Evolutionary conservation across 2,888 invertebrate genomes (phyloP), one percentile per base, ranked within the genome.

Genomic region (Itoplectis maculator): DNA sequence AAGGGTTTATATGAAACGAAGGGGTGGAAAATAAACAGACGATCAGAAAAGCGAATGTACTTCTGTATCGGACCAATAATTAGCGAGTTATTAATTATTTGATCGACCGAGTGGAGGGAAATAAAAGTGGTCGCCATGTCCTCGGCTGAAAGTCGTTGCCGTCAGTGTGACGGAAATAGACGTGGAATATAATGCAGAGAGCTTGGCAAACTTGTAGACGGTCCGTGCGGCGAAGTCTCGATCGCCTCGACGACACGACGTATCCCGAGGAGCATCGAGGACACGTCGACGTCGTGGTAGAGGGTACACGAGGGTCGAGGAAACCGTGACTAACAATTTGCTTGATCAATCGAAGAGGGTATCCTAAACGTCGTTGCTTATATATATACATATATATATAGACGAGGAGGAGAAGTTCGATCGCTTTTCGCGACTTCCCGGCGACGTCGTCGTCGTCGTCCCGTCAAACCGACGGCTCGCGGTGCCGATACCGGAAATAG

Each of bases 291-390:
- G n/a, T n/a, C n/a, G n/a, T n/a, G n/a, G n/a, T n/a, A n/a, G n/a
- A n/a, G n/a, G 29, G 2, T 29, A 65, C 66, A 42, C 45, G 18
- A 56, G 18, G 47, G 49, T n/a, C 9, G 69, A 70, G 40, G 73
- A 75, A 66, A 76, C 79, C 65, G 68, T 73, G 66, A 77, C 80
- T 77, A 78, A 81, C 84, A 84, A 85, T 85, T 84, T 84, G 74
- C 82, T 83, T 82, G 84, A 82, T 85, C 82, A 85, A 85, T 85
- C 75, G 84, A 79, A 75, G 54, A 29, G 75, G 69, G 75, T 70
- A 63, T 72, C 66, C 66, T 18, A 56, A 61, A 61, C 56, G 51
- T 37, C 40, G 45, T 59, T 11, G 18, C 51, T 51, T n/a, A n/a
- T n/a, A n/a, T n/a, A n/a, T n/a, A n/a, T n/a, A n/a, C n/a, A n/a